Evolutionary conservation across 2,113 vertebrate species (phyloP), one percentile per base, ranked within the genome.

Genomic region (Acrocephalus arundinaceus): DNA sequence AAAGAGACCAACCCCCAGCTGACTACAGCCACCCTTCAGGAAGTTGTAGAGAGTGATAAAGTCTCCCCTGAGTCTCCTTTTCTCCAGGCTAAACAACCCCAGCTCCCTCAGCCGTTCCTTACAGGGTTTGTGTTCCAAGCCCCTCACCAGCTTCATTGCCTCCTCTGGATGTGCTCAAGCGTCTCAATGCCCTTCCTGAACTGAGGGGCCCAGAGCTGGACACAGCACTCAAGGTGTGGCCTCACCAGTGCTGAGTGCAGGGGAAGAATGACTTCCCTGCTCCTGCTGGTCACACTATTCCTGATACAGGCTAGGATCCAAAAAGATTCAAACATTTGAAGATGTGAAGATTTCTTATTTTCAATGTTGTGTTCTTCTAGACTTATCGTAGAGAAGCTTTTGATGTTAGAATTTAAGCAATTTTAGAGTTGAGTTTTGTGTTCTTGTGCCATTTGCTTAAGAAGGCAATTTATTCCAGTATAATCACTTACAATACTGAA

Each of bases 131-230:
- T 59, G 73, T 16, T 58, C 73, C 55, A 3, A 74, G 15, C 19
- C 43, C 73, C 43, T 48, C 73, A 2, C 55, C 73, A 75, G 55
- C 25, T 41, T 37, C 2, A 4, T 35, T 75, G 4, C 14, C 54
- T 35, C 41, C 41, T 58, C 72, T 75, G 41, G 19, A 58, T 0
- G 0, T 0, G 1, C 25, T 59, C 24, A 9, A 58, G 41, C 0
- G 0, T 28, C 41, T 74, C 72, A 28, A 23, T 0, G 11, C 37
- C 33, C 72, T 59, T 30, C 43, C 55, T 6, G 4, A 48, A 23
- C 33, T 35, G 33, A 46, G 54, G 33, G 24, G 2, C 18, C 18
- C 54, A 58, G 54, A 58, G 1, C 33, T 46, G 72, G 54, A 16
- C 24, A 45, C 54, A 46, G 72, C 41, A 35, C 55, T 37, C 11